These are phyloP conservation scores for Bufotes viridis DNA, from an alignment of 2,797 vertebrate genomes.

Conservation along the genomic window DNA sequence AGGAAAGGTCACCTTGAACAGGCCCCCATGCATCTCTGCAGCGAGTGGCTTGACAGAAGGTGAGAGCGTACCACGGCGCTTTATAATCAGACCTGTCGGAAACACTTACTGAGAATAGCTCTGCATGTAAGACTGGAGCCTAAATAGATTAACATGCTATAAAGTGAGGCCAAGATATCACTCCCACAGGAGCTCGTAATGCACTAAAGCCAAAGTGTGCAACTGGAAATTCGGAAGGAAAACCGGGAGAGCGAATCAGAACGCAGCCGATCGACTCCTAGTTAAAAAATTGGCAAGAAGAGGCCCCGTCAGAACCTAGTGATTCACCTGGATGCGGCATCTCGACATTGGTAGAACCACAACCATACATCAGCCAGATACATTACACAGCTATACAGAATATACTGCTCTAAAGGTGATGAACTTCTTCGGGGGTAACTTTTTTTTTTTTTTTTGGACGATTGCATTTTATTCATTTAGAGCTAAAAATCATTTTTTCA, in stretches of 20 bases:
- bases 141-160: conserved; percentile 59
- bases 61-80: conserved; percentile 14
- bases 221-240: not conserved
- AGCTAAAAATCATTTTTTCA: no score
- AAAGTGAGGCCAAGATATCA: conserved; percentile 53
- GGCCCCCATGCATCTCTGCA: conserved; percentile 30
- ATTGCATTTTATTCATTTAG: no score
- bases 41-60: conserved; percentile 27
- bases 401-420: not conserved
- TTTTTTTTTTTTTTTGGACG: no score
- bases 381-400: not conserved
- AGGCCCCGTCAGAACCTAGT: not conserved
- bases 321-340: not conserved
- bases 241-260: not conserved
- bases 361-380: not conserved
- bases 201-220: conserved; percentile 48
- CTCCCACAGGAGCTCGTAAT: conserved; percentile 55
- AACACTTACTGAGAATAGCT: conserved; percentile 51
- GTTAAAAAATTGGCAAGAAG: not conserved
- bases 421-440: no score
- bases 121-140: conserved; percentile 46
- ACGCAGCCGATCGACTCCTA: not conserved
- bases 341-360: not conserved
- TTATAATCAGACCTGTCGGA: conserved; percentile 55
- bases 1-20: conserved; percentile 49